phyloP scores from a whole-genome alignment of 2,113 vertebrate genomes.

The Tiliqua scincoides region DNA sequence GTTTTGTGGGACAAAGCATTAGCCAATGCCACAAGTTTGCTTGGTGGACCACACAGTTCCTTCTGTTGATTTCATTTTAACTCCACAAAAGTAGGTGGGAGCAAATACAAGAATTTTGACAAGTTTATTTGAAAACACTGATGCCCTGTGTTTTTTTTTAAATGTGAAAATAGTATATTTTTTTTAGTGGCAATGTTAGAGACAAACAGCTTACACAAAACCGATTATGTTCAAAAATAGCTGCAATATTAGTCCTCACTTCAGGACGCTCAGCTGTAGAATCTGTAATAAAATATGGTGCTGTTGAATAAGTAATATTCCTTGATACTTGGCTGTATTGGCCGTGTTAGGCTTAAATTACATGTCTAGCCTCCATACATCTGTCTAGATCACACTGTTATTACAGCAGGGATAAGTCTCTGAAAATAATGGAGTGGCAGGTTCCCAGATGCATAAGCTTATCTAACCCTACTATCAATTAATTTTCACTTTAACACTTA shows the following conservation, averaged over 20 bases:
- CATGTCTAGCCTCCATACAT: neutral
- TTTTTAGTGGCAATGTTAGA: neutral
- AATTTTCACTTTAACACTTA: neutral
- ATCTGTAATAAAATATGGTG: conserved; percentile 5
- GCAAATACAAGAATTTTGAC: neutral
- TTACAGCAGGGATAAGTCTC: neutral
- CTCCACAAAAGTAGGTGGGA: neutral
- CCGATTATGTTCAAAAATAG: neutral
- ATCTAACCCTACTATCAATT: neutral
- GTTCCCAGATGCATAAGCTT: neutral
- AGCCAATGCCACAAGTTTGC: neutral
- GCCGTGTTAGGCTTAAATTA: neutral
- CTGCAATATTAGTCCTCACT: neutral
- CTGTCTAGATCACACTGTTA: neutral
- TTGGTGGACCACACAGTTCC: neutral
- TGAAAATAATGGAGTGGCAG: neutral
- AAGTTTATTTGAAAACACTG: neutral
- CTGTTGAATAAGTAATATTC: conserved; percentile 3
- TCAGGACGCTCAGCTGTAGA: neutral
- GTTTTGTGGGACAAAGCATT: neutral
- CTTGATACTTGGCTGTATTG: neutral
- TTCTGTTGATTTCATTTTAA: neutral
- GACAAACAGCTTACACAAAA: conserved; percentile 4
- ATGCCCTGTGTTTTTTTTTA: neutral
- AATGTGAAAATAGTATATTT: neutral